These are phyloP conservation scores for Brachionus asplanchnoidis DNA, from an alignment of 1,140 invertebrate species.

Conservation along the genomic window DNA sequence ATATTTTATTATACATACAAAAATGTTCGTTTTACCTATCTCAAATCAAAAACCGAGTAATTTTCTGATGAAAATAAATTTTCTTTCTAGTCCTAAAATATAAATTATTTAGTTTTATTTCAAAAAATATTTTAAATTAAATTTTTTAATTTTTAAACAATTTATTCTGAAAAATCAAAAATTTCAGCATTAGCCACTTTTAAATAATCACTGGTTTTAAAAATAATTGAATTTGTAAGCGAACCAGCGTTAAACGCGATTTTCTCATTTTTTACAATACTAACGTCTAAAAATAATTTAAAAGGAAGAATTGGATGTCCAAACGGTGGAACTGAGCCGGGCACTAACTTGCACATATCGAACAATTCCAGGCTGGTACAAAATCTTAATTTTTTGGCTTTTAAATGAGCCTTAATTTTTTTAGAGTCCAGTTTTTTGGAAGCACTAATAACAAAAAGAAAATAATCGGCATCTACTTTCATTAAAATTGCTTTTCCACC, in stretches of 20 bases:
- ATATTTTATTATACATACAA: no score
- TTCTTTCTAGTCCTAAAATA: no score
- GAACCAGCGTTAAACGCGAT: conserved; percentile 38
- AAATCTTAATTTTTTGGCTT: conserved; percentile 25
- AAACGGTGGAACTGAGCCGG: conserved; percentile 31
- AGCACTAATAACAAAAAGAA: conserved; percentile 31
- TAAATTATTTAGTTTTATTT: no score
- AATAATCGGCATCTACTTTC: conserved; percentile 22
- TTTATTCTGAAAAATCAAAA: conserved; percentile 30
- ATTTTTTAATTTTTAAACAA: background rate
- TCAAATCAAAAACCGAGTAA: no score
- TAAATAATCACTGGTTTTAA: conserved; percentile 1
- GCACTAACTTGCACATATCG: background rate
- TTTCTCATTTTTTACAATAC: background rate
- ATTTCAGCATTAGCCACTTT: background rate
- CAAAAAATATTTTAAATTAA: background rate
- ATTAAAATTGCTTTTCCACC: conserved; percentile 39
- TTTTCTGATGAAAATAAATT: no score
- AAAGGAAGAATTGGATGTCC: conserved; percentile 29
- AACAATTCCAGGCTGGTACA: background rate
- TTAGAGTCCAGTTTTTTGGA: conserved; percentile 8
- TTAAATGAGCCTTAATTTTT: conserved; percentile 2
- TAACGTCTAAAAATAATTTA: background rate
- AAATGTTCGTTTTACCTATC: no score
- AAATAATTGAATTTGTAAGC: conserved; percentile 18